Conservation (phyloP, 2,797 vertebrate genomes). For the Galagoides demidoff region DNA sequence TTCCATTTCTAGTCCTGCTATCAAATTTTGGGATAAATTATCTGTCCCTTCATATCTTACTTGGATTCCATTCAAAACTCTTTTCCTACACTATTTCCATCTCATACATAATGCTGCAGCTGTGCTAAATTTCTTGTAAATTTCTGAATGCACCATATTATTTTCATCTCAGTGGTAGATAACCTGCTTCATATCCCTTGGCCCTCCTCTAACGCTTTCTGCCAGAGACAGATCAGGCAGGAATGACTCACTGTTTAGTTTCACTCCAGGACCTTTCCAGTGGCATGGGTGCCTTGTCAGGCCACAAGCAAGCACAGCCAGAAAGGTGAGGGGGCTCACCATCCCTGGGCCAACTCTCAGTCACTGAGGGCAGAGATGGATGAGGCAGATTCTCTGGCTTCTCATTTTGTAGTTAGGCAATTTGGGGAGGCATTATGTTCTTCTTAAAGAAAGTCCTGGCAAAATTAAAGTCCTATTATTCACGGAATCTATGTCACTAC, state of each 20-base stretch:
- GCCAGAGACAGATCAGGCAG: neutral
- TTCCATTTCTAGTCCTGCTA: neutral
- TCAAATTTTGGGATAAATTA: neutral
- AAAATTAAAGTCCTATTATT: neutral
- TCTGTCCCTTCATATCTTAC: neutral
- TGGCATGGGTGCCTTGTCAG: neutral
- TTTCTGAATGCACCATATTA: neutral
- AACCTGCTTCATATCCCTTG: neutral
- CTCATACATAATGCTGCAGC: neutral
- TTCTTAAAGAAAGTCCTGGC: neutral
- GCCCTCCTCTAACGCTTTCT: neutral
- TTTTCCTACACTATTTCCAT: neutral
- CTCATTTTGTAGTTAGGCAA: neutral
- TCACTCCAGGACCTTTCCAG: neutral
- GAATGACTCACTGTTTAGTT: neutral
- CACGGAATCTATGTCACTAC: neutral
- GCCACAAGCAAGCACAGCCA: neutral
- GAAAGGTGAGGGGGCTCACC: neutral
- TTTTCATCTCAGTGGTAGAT: neutral
- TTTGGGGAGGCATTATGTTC: neutral
- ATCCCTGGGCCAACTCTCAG: neutral
- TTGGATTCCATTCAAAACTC: neutral
- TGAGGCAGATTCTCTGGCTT: neutral
- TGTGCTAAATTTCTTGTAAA: neutral
- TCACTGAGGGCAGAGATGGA: neutral